phyloP scores from a whole-genome alignment of 2,888 invertebrate genomes.

The Portevinia maculata region DNA sequence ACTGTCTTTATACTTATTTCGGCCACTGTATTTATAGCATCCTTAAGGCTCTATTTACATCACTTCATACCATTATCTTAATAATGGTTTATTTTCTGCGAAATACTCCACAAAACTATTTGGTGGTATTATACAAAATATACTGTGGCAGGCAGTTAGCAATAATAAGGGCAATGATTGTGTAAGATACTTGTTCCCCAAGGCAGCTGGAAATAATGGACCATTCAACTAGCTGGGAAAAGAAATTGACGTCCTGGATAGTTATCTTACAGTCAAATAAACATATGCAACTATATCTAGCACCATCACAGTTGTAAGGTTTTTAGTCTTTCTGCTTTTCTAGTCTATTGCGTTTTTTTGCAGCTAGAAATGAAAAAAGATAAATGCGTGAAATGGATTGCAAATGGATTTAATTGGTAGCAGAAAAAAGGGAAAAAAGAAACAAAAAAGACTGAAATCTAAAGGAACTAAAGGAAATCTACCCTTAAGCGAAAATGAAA shows the following conservation, averaged over 20 bases:
- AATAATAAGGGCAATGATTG: conserved; percentile 16
- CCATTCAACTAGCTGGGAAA: conserved; percentile 53
- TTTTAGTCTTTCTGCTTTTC: conserved; percentile 30
- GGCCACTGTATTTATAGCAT: conserved; percentile 53
- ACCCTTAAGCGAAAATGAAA: too few relatives aligned
- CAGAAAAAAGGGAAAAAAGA: too few relatives aligned
- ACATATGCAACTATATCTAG: conserved; percentile 4
- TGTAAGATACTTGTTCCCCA: background rate
- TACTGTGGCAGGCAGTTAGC: conserved; percentile 34
- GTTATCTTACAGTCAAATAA: conserved; percentile 49
- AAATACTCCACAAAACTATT: conserved; percentile 55
- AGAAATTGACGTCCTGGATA: conserved; percentile 60
- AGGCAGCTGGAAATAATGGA: conserved; percentile 53
- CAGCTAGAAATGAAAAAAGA: too few relatives aligned
- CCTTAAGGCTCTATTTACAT: conserved; percentile 34
- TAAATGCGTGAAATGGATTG: too few relatives aligned
- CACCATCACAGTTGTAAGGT: conserved; percentile 30
- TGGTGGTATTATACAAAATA: conserved; percentile 29
- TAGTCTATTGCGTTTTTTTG: too few relatives aligned
- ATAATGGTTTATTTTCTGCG: conserved; percentile 57
- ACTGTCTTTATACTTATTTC: too few relatives aligned
- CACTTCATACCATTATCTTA: conserved; percentile 46
- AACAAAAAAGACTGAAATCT: too few relatives aligned
- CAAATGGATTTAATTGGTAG: too few relatives aligned
- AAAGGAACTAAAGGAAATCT: too few relatives aligned